A percentile compares a stretch with the other conserved stretches of the same genome.
phyloP scores from a whole-genome alignment of 2,113 vertebrate genomes.

The Electrona antarctica region DNA sequence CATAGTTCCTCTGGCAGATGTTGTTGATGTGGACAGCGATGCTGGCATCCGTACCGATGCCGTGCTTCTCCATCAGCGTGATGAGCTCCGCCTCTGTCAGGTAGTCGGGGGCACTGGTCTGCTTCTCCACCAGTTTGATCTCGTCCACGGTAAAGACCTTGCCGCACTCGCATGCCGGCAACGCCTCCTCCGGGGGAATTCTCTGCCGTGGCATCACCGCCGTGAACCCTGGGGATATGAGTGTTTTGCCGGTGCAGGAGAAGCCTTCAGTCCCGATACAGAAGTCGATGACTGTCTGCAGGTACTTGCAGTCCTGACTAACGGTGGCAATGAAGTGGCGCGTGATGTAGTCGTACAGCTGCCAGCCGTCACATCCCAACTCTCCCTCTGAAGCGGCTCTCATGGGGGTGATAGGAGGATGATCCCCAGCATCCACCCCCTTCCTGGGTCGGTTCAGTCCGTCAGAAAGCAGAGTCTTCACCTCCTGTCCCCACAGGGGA shows the following conservation, averaged over 20 bases:
- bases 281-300: constrained; percentile 91
- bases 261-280: constrained; percentile 86
- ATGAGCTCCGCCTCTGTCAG: constrained; percentile 97
- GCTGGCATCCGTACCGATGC: constrained; percentile 96
- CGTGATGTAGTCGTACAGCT: constrained; percentile 93
- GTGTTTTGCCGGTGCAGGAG: constrained; percentile 88
- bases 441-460: constrained; percentile 93
- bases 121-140: constrained; percentile 92
- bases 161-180: constrained; percentile 88
- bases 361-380: constrained; percentile 92
- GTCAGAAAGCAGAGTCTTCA: constrained; percentile 85
- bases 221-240: constrained; percentile 92
- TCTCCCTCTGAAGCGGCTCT: constrained; percentile 90
- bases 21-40: constrained; percentile 99
- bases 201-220: constrained; percentile 95
- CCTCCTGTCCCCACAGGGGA: constrained; percentile 89
- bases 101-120: constrained; percentile 93
- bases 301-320: constrained; percentile 91
- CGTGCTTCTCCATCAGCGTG: constrained; percentile 98
- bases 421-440: constrained; percentile 92
- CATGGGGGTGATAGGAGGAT: constrained; percentile 98
- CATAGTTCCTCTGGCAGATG: constrained; percentile 96
- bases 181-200: constrained; percentile 87
- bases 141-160: constrained; percentile 85
- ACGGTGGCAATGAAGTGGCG: constrained; percentile 96